Conservation (phyloP, 2,797 vertebrate genomes). For the Falco rusticolus region DNA sequence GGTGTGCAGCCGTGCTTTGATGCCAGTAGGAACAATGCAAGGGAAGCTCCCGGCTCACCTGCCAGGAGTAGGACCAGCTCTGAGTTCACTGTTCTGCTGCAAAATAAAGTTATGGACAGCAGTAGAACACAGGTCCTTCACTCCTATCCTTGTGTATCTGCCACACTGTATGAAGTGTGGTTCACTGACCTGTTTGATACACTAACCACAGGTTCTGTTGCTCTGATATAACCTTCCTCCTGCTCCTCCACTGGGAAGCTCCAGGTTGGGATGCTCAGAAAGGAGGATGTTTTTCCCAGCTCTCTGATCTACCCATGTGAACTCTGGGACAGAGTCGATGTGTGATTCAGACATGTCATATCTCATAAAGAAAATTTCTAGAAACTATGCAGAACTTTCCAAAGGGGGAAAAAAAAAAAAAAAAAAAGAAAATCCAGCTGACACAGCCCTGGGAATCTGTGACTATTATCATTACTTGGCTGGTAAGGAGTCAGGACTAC, state of each 20-base stretch:
- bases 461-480: conserved; percentile 32
- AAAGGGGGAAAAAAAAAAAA: background rate
- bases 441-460: background rate
- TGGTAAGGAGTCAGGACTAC: conserved; percentile 36
- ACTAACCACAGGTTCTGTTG: background rate
- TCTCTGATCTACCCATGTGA: background rate
- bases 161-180: background rate
- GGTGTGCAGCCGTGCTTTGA: fast-evolving
- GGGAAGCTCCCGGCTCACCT: fast-evolving
- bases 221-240: background rate
- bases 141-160: background rate
- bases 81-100: background rate
- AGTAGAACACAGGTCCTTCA: fast-evolving
- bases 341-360: background rate
- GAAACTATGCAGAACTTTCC: background rate
- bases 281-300: background rate
- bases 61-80: background rate
- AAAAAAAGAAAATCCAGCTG: background rate
- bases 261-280: background rate
- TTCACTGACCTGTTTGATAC: background rate
- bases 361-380: background rate
- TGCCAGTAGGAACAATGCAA: background rate
- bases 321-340: fast-evolving
- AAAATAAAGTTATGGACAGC: background rate
- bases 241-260: background rate